Evolutionary conservation across 2,888 invertebrate genomes (phyloP).

Genomic region (Acrobeloides nanus): DNA sequence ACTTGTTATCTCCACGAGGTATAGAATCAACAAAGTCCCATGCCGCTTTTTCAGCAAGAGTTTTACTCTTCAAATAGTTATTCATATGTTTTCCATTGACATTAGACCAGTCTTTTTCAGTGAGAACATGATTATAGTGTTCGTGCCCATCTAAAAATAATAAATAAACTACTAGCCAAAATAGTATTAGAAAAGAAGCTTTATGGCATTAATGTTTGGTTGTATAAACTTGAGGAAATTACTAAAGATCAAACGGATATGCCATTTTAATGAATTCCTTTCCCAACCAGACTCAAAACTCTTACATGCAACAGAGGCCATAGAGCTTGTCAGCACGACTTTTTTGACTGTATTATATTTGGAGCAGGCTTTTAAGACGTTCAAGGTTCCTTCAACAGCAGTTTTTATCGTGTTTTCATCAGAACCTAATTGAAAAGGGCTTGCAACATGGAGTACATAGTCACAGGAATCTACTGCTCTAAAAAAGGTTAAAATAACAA

Average conservation of each 20-base stretch:
- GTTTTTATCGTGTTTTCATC: conserved; percentile 55
- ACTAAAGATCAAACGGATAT: no score
- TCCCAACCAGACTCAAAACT: no score
- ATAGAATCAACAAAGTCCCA: conserved; percentile 61
- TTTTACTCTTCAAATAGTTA: conserved; percentile 55
- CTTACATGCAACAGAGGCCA: conserved; percentile 57
- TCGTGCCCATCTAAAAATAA: conserved; percentile 52
- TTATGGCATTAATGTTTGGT: no score
- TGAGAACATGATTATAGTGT: conserved; percentile 31
- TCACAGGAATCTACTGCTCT: conserved; percentile 41
- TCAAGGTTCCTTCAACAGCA: conserved; percentile 58
- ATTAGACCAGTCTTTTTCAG: conserved; percentile 44
- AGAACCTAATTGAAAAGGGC: conserved; percentile 48
- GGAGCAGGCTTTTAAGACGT: conserved; percentile 57
- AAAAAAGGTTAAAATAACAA: no score
- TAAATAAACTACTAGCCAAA: no score
- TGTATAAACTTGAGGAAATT: no score
- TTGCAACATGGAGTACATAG: conserved; percentile 50
- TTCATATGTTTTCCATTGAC: conserved; percentile 30
- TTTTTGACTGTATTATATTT: conserved; percentile 56
- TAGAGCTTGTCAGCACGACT: conserved; percentile 59
- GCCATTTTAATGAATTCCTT: no score
- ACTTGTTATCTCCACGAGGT: conserved; percentile 56
- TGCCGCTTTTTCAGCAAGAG: conserved; percentile 60
- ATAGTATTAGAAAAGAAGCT: no score